Base-by-base conservation (phyloP, 1,140 invertebrate species). In the Melanaphis sacchari region DNA sequence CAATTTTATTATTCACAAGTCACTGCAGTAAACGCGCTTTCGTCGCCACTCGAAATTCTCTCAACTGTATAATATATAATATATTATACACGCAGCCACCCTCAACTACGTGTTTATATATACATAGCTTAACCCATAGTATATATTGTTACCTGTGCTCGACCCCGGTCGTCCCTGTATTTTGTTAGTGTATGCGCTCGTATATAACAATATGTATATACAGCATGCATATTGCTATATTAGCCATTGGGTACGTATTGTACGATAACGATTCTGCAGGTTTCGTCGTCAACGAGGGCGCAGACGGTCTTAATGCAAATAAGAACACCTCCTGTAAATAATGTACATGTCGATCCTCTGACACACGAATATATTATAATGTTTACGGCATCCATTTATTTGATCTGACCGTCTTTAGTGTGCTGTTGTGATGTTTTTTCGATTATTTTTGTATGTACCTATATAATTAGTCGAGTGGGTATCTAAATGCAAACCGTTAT, bases 1-100 rank as follows among this genome's bases (percentile, higher is more conserved):
- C 59, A 66, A 66, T n/a, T n/a, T n/a, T n/a, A n/a, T 66, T 66
- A 66, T 66, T 66, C 59, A 66, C 59, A 66, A 66, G 59, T 66
- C 31, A 66, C 59, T 66, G 59, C 59, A n/a, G 11, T 31, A n/a
- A 66, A 66, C 59, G 31, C 59, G 31, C 31, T 66, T 11, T 66
- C 59, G 59, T 66, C 59, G 9, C 31, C 59, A 66, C 59, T 66
- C 59, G 31, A 66, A n/a, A 66, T 66, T n/a, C 15, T n/a, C 59
- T 66, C 59, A 31, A 66, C 59, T 66, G 59, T 66, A n/a, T 66
- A 66, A 66, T 66, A 4, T 5, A 66, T n/a, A 66, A 66, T 66
- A 66, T n/a, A 66, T 66, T 31, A 66, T n/a, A 66, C 31, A 31
- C 26, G 4, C 59, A n/a, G 59, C 59, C 59, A 66, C 59, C 59